These are phyloP conservation scores for Cyclina sinensis DNA, from an alignment of 1,140 invertebrate genomes.

Conservation along the genomic window DNA sequence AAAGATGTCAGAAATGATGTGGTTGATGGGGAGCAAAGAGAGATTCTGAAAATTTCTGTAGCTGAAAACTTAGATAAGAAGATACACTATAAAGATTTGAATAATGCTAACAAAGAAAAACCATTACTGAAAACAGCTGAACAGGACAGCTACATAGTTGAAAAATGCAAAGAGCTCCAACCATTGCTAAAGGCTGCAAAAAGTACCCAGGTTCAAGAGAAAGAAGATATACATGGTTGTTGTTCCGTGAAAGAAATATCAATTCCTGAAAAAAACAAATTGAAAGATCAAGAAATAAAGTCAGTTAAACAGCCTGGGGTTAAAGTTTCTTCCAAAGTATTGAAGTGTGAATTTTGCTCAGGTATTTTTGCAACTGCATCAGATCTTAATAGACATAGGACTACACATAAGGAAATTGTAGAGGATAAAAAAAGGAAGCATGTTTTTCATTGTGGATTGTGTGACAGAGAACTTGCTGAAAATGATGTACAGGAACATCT, in stretches of 20 bases:
- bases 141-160: too few species aligned
- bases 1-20: conserved; percentile 11
- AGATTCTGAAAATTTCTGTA: neutral
- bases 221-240: too few species aligned
- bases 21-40: conserved; percentile 19
- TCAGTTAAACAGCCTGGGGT: neutral
- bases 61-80: neutral
- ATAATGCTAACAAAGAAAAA: too few species aligned
- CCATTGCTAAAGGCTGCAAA: too few species aligned
- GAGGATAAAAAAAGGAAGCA: neutral
- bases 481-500: conserved; percentile 33
- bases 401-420: neutral
- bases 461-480: neutral
- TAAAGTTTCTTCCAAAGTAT: neutral
- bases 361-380: neutral
- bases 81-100: too few species aligned
- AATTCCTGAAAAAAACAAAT: neutral
- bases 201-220: too few species aligned
- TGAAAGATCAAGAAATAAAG: neutral
- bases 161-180: too few species aligned
- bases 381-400: neutral
- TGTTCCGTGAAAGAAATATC: too few species aligned
- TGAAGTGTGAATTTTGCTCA: neutral
- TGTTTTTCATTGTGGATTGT: conserved; percentile 22
- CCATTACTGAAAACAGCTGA: too few species aligned